Base-by-base conservation (phyloP, 2,113 vertebrate species). In the Aptenodytes patagonicus region DNA sequence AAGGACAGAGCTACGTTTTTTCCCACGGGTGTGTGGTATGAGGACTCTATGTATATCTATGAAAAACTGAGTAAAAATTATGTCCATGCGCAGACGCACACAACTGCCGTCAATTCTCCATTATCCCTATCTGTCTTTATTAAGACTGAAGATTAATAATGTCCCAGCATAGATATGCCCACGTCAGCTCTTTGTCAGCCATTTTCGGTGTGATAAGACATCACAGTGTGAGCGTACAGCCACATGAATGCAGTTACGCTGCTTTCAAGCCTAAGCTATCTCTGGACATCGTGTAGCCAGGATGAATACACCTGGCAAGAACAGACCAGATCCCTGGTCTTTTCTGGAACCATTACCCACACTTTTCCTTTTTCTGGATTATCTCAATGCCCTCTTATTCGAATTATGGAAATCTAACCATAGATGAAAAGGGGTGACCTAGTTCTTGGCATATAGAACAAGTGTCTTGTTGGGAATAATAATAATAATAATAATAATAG, bases 381-480 rank as follows among this genome's bases (percentile, higher is more conserved):
- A 38, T 75, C 57, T 79, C 65, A 95, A 0, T 93, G 78, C 8
- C 24, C 36, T 80, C 40, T 80, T 88, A 55, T 11, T 91, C 71
- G 72, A 57, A 51, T 85, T 76, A 52, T 12, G 29, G 75, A 62
- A 91, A 83, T 6, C 66, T 92, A 80, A 47, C 25, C 19, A 8
- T 54, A 79, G 81, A n/a, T 80, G 46, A 70, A 92, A 83, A 83
- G 51, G 31, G 19, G 34, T 73, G 66, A 83, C 71, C 91, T 95
- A 81, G 71, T 90, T 97, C 40, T 68, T 86, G 71, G 70, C 71
- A 24, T 71, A 28, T 69, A 54, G 90, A 91, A 66, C 54, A 80
- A 90, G 49, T 25, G 36, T 65, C 66, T 87, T 70, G 18, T 73
- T 77, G 71, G 75, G 51, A 42, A 42, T 42, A 42, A 42, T 42